These are phyloP conservation scores for Ornithoptera priamus DNA, from an alignment of 2,888 invertebrate genomes.

Conservation along the genomic window DNA sequence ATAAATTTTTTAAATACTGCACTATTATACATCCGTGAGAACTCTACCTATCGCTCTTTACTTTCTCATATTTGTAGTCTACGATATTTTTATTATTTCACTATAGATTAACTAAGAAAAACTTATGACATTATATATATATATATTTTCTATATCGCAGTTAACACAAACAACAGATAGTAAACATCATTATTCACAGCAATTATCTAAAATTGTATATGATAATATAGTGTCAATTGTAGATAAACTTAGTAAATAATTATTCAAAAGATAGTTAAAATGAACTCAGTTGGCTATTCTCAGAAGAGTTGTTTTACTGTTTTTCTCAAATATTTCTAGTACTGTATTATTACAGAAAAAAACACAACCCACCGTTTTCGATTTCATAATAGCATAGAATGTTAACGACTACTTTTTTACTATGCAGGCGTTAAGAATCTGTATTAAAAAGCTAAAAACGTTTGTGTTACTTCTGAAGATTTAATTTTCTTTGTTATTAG, in stretches of 20 bases:
- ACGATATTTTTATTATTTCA: not conserved
- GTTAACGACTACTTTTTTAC: too few relatives aligned
- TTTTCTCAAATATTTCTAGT: too few relatives aligned
- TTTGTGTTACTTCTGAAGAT: too few relatives aligned
- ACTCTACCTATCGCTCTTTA: slow-evolving; percentile 44
- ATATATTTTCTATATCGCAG: not conserved
- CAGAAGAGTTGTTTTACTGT: too few relatives aligned
- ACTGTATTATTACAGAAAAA: too few relatives aligned
- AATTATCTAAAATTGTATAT: slow-evolving; percentile 27
- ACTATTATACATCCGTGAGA: slow-evolving; percentile 68
- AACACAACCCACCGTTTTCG: too few relatives aligned
- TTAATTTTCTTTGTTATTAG: too few relatives aligned
- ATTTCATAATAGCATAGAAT: too few relatives aligned
- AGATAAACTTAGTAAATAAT: slow-evolving; percentile 11
- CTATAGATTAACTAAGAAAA: not conserved
- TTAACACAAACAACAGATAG: slow-evolving; percentile 2
- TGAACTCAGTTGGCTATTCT: too few relatives aligned
- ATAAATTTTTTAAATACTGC: slow-evolving; percentile 51
- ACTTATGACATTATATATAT: too few relatives aligned
- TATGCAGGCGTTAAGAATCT: too few relatives aligned
- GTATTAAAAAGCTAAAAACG: too few relatives aligned
- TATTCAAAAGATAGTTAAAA: not conserved
- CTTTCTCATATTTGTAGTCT: slow-evolving; percentile 26
- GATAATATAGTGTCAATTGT: slow-evolving; percentile 20
- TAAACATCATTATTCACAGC: slow-evolving; percentile 10